Evolutionary conservation across 2,113 vertebrate genomes (phyloP).

Genomic region (Anthoscopus minutus): DNA sequence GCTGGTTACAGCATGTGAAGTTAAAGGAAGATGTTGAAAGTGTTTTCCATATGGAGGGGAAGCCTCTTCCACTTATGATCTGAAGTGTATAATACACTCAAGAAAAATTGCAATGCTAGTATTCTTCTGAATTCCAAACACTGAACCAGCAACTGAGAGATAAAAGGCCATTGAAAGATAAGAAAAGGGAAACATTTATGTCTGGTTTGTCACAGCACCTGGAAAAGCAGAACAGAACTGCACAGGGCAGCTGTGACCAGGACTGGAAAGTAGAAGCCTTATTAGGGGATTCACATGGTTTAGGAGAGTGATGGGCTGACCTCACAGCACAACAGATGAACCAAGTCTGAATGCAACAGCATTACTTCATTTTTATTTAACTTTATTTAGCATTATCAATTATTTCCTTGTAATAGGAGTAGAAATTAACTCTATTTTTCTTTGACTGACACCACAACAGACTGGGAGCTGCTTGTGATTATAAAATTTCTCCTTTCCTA

Average conservation of each 20-base stretch:
- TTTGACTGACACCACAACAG: not conserved
- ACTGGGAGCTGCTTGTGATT: not conserved
- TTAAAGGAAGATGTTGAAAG: not conserved
- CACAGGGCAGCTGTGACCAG: not conserved
- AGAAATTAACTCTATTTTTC: not conserved
- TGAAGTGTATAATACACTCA: not conserved
- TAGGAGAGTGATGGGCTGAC: not conserved
- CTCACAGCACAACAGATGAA: not conserved
- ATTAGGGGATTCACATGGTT: not conserved
- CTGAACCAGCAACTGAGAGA: not conserved
- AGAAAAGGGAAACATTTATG: not conserved
- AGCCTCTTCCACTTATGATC: not conserved
- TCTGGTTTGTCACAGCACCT: not conserved
- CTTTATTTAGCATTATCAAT: not conserved
- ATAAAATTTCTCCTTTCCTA: not conserved
- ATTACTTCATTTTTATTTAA: not conserved
- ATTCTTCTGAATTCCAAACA: not conserved
- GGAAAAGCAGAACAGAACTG: not conserved
- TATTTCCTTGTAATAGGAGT: not conserved
- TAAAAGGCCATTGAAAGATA: not conserved
- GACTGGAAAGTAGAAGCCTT: fast-evolving
- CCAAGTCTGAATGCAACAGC: fast-evolving
- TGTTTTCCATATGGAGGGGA: not conserved
- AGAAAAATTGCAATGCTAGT: not conserved
- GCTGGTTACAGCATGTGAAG: not conserved